These are phyloP conservation scores for Maniola hyperantus DNA, from an alignment of 2,888 invertebrate genomes.

Conservation along the genomic window DNA sequence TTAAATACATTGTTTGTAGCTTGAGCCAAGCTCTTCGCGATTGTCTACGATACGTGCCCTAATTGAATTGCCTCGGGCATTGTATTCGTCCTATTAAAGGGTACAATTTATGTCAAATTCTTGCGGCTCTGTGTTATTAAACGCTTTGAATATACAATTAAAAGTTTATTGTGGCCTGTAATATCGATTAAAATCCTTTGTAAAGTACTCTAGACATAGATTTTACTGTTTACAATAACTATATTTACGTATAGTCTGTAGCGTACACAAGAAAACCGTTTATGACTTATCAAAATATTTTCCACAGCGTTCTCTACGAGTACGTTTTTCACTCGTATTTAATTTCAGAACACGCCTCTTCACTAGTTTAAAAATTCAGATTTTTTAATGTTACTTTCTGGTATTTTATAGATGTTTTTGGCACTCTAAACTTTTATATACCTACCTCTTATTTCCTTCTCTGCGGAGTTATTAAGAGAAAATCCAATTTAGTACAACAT, in stretches of 20 bases:
- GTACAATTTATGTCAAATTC: constrained; percentile 41
- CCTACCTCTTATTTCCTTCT: not conserved
- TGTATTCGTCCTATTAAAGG: constrained; percentile 41
- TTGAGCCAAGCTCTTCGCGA: constrained; percentile 43
- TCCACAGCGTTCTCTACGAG: not conserved
- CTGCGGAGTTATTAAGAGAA: not conserved
- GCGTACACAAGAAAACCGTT: not conserved
- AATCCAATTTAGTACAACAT: not conserved
- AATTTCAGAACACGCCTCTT: constrained; percentile 3
- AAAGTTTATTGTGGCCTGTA: constrained; percentile 13
- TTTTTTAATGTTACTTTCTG: not conserved
- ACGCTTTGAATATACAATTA: constrained; percentile 20
- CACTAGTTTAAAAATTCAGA: not conserved
- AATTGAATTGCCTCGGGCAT: constrained; percentile 54
- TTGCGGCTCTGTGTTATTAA: constrained; percentile 26
- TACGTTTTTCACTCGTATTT: constrained; percentile 6
- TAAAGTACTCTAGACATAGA: not conserved
- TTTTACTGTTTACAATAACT: not conserved
- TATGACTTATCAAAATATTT: not conserved
- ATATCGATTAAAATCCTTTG: not conserved
- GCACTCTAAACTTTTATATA: not conserved
- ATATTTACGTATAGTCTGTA: not conserved
- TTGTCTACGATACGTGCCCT: constrained; percentile 51
- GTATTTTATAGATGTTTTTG: not conserved
- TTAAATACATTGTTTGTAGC: constrained; percentile 15